Evolutionary conservation across 1,140 invertebrate species (phyloP).

Genomic region (Philopotamus ludificatus): DNA sequence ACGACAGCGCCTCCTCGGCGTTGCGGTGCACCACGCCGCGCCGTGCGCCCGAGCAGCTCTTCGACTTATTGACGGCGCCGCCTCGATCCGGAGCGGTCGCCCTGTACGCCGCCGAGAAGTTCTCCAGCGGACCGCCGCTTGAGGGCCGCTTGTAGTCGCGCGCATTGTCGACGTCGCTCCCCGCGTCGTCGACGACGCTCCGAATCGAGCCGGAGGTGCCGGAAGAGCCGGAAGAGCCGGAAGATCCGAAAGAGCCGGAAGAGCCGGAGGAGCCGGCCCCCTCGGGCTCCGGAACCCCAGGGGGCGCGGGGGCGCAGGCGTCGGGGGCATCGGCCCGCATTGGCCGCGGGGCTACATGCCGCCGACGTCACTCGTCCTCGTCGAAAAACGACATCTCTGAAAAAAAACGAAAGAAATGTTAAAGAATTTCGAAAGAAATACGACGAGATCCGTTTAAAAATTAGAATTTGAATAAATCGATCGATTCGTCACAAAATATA

Average conservation of each 20-base stretch:
- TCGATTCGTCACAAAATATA: no score
- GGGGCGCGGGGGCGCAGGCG: conserved; percentile 1
- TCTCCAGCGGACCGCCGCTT: conserved; percentile 22
- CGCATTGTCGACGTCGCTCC: background rate
- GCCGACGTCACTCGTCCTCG: background rate
- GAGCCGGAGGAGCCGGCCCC: background rate
- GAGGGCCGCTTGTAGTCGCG: no score
- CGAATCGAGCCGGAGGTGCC: background rate
- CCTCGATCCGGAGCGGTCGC: no score
- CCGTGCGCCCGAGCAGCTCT: conserved; percentile 38
- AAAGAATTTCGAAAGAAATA: no score
- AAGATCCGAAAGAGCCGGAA: background rate
- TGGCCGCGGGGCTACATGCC: conserved; percentile 38
- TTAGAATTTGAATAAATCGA: no score
- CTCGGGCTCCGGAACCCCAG: no score
- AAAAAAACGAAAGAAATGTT: no score
- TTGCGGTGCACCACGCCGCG: conserved; percentile 46
- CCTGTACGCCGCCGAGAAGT: conserved; percentile 11
- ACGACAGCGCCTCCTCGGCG: conserved; percentile 54
- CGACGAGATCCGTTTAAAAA: no score
- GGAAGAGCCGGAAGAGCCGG: background rate
- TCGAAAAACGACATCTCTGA: background rate
- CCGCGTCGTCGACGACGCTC: conserved; percentile 7
- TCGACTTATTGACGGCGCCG: conserved; percentile 22
- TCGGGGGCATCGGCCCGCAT: conserved; percentile 39